Evolutionary conservation across 2,113 vertebrate species (phyloP).

Genomic region (Eurypyga helias): DNA sequence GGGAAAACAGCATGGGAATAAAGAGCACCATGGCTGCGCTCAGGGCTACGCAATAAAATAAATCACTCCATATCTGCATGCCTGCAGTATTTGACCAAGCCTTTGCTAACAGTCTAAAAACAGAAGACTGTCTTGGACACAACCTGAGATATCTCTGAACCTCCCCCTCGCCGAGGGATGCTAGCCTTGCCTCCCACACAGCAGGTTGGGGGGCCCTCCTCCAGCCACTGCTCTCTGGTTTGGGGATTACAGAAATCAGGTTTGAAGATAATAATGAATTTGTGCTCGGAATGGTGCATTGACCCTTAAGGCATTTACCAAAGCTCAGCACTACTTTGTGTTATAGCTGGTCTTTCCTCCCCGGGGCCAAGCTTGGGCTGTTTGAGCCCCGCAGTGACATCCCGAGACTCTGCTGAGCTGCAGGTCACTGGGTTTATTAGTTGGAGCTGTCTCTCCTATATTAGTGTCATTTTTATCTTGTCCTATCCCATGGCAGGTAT

Average conservation of each 20-base stretch:
- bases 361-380: background rate
- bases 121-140: background rate
- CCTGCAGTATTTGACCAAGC: background rate
- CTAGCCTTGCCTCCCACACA: rapidly evolving
- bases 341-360: background rate
- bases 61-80: background rate
- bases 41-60: background rate
- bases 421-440: background rate
- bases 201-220: rapidly evolving
- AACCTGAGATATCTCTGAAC: rapidly evolving
- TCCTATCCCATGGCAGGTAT: constrained; percentile 19
- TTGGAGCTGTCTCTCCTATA: background rate
- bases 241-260: background rate
- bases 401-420: rapidly evolving
- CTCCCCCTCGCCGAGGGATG: rapidly evolving
- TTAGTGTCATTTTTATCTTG: background rate
- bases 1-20: background rate
- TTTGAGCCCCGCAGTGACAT: background rate
- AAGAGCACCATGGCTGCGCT: rapidly evolving
- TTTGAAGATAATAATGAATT: background rate
- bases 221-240: background rate
- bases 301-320: background rate
- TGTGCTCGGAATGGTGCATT: background rate
- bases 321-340: background rate
- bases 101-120: background rate